These are phyloP conservation scores for Pimpla rufipes DNA, from an alignment of 2,888 invertebrate genomes.

Conservation along the genomic window DNA sequence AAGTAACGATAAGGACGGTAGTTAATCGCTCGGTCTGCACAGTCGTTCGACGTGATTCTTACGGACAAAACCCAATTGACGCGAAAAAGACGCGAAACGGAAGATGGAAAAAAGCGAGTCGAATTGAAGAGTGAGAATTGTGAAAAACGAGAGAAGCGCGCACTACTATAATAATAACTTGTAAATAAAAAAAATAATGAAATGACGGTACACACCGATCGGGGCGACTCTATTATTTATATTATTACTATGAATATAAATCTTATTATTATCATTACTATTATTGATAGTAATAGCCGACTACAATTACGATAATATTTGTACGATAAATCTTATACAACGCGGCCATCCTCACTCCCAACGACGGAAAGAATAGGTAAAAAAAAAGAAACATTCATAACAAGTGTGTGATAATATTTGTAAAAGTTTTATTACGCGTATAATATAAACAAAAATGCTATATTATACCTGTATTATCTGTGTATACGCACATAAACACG, in stretches of 20 bases:
- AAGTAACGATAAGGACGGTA: slow-evolving; percentile 30
- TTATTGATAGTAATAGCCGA: slow-evolving; percentile 74
- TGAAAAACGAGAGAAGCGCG: slow-evolving; percentile 5
- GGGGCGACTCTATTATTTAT: slow-evolving; percentile 74
- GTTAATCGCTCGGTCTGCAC: slow-evolving; percentile 29
- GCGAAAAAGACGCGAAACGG: background rate
- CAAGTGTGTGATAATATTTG: slow-evolving; percentile 85
- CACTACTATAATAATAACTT: slow-evolving; percentile 9
- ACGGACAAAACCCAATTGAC: slow-evolving; percentile 13
- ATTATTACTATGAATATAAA: slow-evolving; percentile 72
- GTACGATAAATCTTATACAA: slow-evolving; percentile 77
- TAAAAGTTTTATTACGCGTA: slow-evolving; percentile 81
- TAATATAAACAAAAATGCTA: slow-evolving; percentile 64
- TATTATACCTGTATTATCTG: slow-evolving; percentile 61
- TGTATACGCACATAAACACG: slow-evolving; percentile 56
- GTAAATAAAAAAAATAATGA: slow-evolving; percentile 37
- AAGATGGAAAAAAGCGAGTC: slow-evolving; percentile 38
- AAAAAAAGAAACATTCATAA: slow-evolving; percentile 80
- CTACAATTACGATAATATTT: slow-evolving; percentile 78
- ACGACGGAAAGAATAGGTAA: slow-evolving; percentile 53
- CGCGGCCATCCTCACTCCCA: slow-evolving; percentile 78
- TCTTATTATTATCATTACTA: slow-evolving; percentile 68
- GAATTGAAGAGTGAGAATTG: slow-evolving; percentile 1
- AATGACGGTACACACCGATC: slow-evolving; percentile 72
- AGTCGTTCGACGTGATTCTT: slow-evolving; percentile 33